phyloP scores from a whole-genome alignment of 2,113 vertebrate genomes.

The Bombycilla garrulus region DNA sequence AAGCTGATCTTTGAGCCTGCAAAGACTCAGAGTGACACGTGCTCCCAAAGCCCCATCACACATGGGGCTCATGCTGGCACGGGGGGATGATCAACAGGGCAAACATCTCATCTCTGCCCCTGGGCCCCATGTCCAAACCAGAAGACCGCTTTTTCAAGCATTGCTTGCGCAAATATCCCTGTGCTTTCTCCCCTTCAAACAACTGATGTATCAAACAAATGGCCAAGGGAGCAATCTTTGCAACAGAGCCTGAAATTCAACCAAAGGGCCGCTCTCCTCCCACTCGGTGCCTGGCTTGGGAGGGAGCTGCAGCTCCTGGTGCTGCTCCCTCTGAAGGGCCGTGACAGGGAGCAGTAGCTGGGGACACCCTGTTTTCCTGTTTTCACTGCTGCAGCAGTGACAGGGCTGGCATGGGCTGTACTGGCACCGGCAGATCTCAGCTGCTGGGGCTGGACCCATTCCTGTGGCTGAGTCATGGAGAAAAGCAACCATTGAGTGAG shows the following conservation, averaged over 20 bases:
- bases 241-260: not conserved
- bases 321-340: not conserved
- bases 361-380: not conserved
- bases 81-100: not conserved
- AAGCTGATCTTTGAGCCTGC: not conserved
- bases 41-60: not conserved
- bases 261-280: not conserved
- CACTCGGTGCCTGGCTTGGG: not conserved
- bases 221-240: not conserved
- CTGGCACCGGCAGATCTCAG: rapidly evolving
- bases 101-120: not conserved
- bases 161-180: not conserved
- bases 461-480: not conserved
- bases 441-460: not conserved
- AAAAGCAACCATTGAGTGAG: not conserved
- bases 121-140: no score
- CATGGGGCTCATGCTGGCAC: rapidly evolving
- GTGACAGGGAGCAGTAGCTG: not conserved
- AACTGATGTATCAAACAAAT: not conserved
- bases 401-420: not conserved
- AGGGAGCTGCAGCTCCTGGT: not conserved
- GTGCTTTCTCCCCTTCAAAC: not conserved
- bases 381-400: not conserved
- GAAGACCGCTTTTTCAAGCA: no score
- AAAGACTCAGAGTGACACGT: rapidly evolving